Percentiles rank a stretch among this genome's conserved stretches.
These are phyloP conservation scores for Serrognathus titanus DNA, from an alignment of 2,888 invertebrate genomes.

Conservation along the genomic window DNA sequence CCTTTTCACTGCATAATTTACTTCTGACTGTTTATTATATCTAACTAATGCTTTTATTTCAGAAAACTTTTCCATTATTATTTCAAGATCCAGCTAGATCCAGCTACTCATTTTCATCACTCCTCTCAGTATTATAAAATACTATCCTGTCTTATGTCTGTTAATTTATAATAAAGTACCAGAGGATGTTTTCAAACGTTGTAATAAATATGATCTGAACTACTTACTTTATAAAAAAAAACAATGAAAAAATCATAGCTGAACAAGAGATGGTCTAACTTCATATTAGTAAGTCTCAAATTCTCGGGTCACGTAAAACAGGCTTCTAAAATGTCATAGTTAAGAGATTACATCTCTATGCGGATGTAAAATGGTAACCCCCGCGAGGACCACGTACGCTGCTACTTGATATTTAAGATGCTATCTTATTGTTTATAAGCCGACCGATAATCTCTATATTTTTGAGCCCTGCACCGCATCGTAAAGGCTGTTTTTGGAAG, in stretches of 20 bases:
- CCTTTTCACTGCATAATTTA: no score
- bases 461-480: background rate
- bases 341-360: constrained; percentile 25
- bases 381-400: constrained; percentile 16
- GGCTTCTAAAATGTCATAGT: constrained; percentile 17
- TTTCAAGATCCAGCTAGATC: no score
- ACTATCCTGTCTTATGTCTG: no score
- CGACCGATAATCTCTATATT: constrained; percentile 22
- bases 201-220: no score
- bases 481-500: constrained; percentile 2
- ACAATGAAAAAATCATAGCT: background rate
- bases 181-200: no score
- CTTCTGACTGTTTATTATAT: no score
- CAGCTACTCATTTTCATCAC: no score
- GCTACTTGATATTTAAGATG: constrained; percentile 25
- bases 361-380: constrained; percentile 19
- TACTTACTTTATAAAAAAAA: background rate
- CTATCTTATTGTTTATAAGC: constrained; percentile 24
- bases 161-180: no score
- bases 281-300: constrained; percentile 15
- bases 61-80: no score
- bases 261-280: constrained; percentile 8
- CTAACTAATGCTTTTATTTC: no score
- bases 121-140: no score
- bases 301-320: constrained; percentile 20